Base-by-base conservation (phyloP, 1,140 invertebrate species). In the Trichonephila inaurata region DNA sequence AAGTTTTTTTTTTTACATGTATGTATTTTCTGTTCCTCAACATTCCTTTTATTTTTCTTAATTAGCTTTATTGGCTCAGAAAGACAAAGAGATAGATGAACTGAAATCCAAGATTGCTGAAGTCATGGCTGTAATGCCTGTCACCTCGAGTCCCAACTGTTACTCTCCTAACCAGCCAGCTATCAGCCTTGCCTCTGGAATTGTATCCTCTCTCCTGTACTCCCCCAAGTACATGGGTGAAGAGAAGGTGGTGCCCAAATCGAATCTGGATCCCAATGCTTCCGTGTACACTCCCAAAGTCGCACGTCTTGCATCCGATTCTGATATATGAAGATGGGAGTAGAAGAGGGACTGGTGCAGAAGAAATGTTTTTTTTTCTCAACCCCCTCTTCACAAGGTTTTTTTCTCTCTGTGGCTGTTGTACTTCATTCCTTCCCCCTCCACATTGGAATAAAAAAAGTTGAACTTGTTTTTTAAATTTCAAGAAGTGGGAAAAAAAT, bases 91-190 rank as follows among this genome's bases (percentile, higher is more conserved):
- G 96, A 98, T 99, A 94, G 97, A 98, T 95, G 97, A 98, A 95
- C 96, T 99, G 95, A 99, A 99, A 96, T 97, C 97, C 89, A 98
- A 98, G 96, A 97, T 98, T 95, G 98, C 98, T 86, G 98, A 99
- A 96, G 97, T 98, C 95, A 96, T 99, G 96, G 98, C 98, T 64
- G 97, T 99, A 94, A 98, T 99, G 97, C 98, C 98, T 58, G 97
- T 95, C 58, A 95, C 95, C 58, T 92, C 89, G 62, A 94, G 91
- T 64, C 94, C 95, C 6, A 95, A 95, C 40, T 94, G 88, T 60
- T 94, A 69, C 28, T 62, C 82, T 61, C 77, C 92, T 28, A 94
- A 87, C n/a, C 94, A 82, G 72, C 69, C 90, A 33, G 91, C 94
- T 82, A 94, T 93, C 89, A 95, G 94, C 72, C 92, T 94, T 87